These are phyloP conservation scores for Prionace glauca DNA, from an alignment of 2,797 vertebrate species.

Conservation along the genomic window DNA sequence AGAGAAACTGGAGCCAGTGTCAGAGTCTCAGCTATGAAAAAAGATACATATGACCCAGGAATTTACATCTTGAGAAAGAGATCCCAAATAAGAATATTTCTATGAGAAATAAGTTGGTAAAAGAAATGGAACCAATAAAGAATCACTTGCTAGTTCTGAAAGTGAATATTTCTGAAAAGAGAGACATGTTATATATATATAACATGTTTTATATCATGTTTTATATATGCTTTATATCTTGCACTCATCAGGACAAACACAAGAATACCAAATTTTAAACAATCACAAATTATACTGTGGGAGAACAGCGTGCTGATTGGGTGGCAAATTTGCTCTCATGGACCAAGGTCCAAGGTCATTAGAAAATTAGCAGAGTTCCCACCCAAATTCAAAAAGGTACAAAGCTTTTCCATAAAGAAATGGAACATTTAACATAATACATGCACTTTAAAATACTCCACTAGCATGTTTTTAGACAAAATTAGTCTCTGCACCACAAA, in stretches of 20 bases:
- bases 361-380: no score
- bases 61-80: background rate
- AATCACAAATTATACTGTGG: background rate
- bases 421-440: background rate
- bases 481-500: background rate
- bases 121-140: background rate
- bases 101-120: background rate
- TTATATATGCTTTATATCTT: background rate
- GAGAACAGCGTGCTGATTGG: no score
- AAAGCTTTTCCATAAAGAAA: no score
- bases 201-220: no score
- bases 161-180: background rate
- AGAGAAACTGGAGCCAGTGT: background rate
- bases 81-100: background rate
- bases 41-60: background rate
- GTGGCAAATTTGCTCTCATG: no score
- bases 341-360: no score
- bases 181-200: background rate
- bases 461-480: background rate
- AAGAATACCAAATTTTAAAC: background rate
- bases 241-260: background rate
- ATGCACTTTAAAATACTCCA: background rate
- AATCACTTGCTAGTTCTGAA: no score
- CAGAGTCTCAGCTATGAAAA: background rate
- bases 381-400: no score